These are phyloP conservation scores for Paralichthys olivaceus DNA, from an alignment of 2,113 vertebrate genomes.

Conservation along the genomic window DNA sequence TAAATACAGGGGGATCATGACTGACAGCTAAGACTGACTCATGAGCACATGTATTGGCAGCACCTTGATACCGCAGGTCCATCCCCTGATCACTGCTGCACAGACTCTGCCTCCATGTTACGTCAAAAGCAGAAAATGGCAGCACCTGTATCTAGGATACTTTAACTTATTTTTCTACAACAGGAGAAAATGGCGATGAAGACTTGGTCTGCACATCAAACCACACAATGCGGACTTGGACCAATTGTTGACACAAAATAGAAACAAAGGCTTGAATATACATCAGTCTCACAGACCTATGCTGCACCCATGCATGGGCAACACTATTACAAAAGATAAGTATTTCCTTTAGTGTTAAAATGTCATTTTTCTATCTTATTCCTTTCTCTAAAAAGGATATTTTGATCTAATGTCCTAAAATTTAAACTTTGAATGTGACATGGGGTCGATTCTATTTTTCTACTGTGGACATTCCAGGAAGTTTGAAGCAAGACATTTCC, in stretches of 20 bases:
- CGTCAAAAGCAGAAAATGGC: too few relatives aligned
- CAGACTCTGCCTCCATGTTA: too few relatives aligned
- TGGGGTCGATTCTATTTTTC: slow-evolving; percentile 6
- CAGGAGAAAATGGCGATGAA: too few relatives aligned
- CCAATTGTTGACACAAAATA: not conserved
- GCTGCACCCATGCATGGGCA: too few relatives aligned
- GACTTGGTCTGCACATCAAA: not conserved
- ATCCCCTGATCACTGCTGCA: too few relatives aligned
- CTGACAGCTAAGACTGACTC: too few relatives aligned
- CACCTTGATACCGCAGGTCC: too few relatives aligned
- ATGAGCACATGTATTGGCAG: too few relatives aligned
- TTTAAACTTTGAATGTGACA: slow-evolving; percentile 15
- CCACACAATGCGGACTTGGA: not conserved
- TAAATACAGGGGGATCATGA: too few relatives aligned
- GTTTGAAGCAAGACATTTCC: slow-evolving; percentile 62
- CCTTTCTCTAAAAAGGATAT: not conserved
- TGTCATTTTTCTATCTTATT: not conserved
- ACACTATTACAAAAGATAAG: too few relatives aligned
- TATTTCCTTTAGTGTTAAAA: not conserved
- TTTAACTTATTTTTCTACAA: too few relatives aligned
- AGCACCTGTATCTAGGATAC: too few relatives aligned
- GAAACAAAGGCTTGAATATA: not conserved
- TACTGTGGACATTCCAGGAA: slow-evolving; percentile 59
- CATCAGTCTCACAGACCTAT: not conserved
- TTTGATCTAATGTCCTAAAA: not conserved